Conservation (phyloP, 2,888 invertebrate species). For the Hymenopus coronatus region DNA sequence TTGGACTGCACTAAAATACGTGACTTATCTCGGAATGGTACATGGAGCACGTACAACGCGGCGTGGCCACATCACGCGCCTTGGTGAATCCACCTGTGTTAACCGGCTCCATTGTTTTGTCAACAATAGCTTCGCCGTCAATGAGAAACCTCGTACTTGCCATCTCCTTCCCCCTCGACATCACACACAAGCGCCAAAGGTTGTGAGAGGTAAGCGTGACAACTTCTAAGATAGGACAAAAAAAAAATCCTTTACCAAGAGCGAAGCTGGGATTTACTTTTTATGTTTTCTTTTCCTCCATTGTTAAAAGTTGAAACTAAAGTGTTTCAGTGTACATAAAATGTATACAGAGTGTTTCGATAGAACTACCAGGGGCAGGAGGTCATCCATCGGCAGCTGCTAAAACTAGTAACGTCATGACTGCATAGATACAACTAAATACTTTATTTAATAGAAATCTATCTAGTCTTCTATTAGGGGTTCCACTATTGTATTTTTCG, state of each 20-base stretch:
- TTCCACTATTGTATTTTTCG: no score
- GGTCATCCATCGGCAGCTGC: no score
- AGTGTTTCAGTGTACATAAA: no score
- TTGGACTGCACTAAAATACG: background rate
- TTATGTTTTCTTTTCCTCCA: background rate
- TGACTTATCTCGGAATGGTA: background rate
- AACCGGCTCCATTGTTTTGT: constrained; percentile 23
- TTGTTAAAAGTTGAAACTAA: background rate
- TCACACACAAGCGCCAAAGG: background rate
- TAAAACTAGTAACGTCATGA: no score
- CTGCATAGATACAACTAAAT: no score
- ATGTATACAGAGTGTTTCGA: background rate
- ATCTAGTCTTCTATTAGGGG: no score
- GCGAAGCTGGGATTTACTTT: background rate
- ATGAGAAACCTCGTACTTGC: background rate
- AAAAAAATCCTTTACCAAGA: background rate
- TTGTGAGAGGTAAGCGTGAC: background rate
- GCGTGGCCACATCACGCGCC: background rate
- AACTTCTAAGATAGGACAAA: background rate
- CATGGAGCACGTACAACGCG: background rate
- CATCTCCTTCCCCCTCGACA: background rate
- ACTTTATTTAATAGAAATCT: no score
- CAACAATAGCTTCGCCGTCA: constrained; percentile 22
- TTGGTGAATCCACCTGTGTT: background rate
- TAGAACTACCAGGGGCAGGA: background rate